phyloP scores from a whole-genome alignment of 2,797 vertebrate species.

The Girardinus metallicus region DNA sequence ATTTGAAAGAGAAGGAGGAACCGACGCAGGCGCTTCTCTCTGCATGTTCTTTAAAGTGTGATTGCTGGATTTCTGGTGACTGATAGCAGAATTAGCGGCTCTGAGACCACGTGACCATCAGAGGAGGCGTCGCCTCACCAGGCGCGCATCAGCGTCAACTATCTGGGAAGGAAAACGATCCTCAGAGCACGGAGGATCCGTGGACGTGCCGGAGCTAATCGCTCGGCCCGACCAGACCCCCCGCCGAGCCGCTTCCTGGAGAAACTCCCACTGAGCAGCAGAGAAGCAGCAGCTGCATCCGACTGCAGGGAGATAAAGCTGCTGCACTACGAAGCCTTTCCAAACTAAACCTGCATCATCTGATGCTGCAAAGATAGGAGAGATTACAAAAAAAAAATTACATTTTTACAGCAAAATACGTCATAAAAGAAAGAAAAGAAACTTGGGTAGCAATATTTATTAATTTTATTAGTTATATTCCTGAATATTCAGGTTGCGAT shows the following conservation, averaged over 20 bases:
- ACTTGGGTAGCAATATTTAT: neutral
- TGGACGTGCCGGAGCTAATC: conserved; percentile 26
- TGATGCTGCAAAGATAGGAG: conserved; percentile 2
- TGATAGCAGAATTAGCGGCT: conserved; percentile 9
- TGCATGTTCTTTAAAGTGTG: conserved; percentile 31
- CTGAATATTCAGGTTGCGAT: neutral
- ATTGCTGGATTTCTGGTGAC: conserved; percentile 35
- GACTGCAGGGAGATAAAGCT: conserved; percentile 11
- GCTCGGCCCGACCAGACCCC: conserved; percentile 10
- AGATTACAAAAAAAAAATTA: too few relatives aligned
- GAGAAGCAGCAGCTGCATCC: conserved; percentile 59
- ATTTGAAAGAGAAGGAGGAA: conserved; percentile 28
- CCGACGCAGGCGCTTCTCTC: conserved; percentile 5
- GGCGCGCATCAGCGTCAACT: conserved; percentile 24
- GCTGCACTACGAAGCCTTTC: neutral
- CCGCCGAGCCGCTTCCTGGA: conserved; percentile 42
- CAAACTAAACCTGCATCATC: neutral
- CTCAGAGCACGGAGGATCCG: conserved; percentile 24
- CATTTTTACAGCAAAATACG: neutral
- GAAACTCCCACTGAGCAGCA: conserved; percentile 52
- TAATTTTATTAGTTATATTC: neutral
- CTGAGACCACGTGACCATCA: conserved; percentile 10
- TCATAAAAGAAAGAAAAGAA: neutral
- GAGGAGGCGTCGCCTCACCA: conserved; percentile 27
- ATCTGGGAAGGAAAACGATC: conserved; percentile 27